Conservation (phyloP, 2,888 invertebrate species). For the Venusia cambrica region DNA sequence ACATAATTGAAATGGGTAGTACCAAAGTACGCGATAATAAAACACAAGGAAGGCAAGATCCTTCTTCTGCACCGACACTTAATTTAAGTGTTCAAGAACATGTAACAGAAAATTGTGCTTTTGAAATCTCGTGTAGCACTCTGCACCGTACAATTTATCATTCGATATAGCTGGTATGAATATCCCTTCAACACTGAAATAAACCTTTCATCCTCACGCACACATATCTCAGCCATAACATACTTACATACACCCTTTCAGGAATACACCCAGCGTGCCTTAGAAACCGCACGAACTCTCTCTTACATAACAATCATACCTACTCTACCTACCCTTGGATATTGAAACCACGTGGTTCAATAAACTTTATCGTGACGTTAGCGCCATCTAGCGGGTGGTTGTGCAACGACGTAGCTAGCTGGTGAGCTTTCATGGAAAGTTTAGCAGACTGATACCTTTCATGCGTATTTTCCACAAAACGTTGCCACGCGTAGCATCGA, state of each 20-base stretch:
- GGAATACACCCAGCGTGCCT: slow-evolving; percentile 54
- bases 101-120: slow-evolving; percentile 9
- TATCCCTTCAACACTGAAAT: slow-evolving; percentile 43
- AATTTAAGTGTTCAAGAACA: slow-evolving; percentile 2
- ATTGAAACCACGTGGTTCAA: slow-evolving; percentile 69
- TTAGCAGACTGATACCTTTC: slow-evolving; percentile 6
- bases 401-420: slow-evolving; percentile 31
- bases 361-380: slow-evolving; percentile 48
- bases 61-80: too few relatives aligned
- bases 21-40: too few relatives aligned
- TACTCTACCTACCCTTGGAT: slow-evolving; percentile 54
- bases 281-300: slow-evolving; percentile 71
- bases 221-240: slow-evolving; percentile 64
- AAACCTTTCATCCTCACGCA: slow-evolving; percentile 53
- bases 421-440: slow-evolving; percentile 27
- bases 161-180: slow-evolving; percentile 23
- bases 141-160: slow-evolving; percentile 22
- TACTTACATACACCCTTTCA: slow-evolving; percentile 65
- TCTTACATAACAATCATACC: slow-evolving; percentile 78
- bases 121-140: slow-evolving; percentile 11
- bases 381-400: slow-evolving; percentile 70
- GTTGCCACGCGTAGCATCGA: slow-evolving; percentile 28
- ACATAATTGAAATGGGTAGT: too few relatives aligned
- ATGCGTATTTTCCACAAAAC: slow-evolving; percentile 15
- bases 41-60: too few relatives aligned